These are phyloP conservation scores for Scolopax bukidnonensis DNA, from an alignment of 2,797 vertebrate species.

Conservation along the genomic window DNA sequence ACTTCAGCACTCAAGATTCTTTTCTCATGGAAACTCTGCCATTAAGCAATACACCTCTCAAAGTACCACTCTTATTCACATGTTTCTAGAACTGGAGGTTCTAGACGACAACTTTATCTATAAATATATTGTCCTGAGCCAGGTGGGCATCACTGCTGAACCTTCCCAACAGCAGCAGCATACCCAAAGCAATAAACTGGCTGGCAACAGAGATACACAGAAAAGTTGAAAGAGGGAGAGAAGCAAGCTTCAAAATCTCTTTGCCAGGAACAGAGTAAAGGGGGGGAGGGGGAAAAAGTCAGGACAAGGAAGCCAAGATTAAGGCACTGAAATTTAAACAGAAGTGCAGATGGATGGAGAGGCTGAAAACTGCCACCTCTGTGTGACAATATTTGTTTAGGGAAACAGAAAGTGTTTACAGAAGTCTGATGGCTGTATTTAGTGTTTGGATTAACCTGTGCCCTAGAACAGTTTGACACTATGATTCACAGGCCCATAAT, in stretches of 20 bases:
- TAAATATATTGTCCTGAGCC: neutral
- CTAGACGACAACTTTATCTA: neutral
- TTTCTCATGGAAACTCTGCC: neutral
- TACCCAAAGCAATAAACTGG: neutral
- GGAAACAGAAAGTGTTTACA: neutral
- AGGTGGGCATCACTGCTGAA: neutral
- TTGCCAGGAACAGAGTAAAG: neutral
- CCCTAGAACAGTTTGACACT: neutral
- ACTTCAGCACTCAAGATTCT: neutral
- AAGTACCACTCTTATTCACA: neutral
- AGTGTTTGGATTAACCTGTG: neutral
- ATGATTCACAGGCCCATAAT: neutral
- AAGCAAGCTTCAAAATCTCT: neutral
- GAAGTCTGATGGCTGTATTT: neutral
- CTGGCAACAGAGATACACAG: neutral
- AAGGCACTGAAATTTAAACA: neutral
- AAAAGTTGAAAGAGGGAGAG: neutral
- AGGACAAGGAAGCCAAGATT: neutral
- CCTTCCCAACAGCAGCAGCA: fast-evolving
- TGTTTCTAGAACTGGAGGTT: neutral
- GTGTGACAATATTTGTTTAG: neutral
- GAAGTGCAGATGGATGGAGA: neutral
- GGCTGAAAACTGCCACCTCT: neutral
- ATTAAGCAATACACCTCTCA: neutral
- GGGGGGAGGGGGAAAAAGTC: neutral